phyloP scores from a whole-genome alignment of 2,797 vertebrate species.

The Dryobates pubescens region DNA sequence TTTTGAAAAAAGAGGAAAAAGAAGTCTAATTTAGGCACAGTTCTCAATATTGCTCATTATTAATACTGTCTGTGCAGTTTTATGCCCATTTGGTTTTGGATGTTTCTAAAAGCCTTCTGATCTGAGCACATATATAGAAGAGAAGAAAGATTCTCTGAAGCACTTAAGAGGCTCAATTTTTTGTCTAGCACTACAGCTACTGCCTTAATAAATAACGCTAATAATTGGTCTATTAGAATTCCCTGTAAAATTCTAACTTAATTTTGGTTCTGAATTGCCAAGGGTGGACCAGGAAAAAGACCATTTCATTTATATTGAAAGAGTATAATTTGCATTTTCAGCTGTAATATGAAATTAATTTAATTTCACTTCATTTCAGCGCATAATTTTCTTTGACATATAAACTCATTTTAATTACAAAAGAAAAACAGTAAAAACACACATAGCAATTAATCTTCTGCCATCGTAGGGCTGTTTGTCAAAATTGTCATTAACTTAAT shows the following conservation, averaged over 20 bases:
- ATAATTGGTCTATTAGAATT: not conserved
- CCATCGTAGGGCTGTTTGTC: constrained; percentile 15
- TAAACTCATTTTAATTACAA: constrained; percentile 8
- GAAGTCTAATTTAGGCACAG: not conserved
- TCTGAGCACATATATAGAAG: not conserved
- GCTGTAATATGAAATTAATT: constrained; percentile 15
- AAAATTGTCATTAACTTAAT: constrained; percentile 43
- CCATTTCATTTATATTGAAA: not conserved
- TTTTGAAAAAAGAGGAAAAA: not conserved
- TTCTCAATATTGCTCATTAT: not conserved
- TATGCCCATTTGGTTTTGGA: not conserved
- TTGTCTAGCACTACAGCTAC: not conserved
- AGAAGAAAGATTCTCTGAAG: not conserved
- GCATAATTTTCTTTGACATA: constrained; percentile 5
- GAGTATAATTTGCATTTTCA: not conserved
- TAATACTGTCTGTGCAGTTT: not conserved
- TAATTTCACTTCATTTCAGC: constrained; percentile 36
- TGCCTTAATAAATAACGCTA: not conserved
- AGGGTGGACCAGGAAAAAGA: not conserved
- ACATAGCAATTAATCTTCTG: constrained; percentile 14
- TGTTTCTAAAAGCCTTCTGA: not conserved
- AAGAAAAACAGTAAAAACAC: constrained; percentile 16
- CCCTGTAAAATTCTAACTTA: not conserved
- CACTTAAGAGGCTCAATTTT: not conserved
- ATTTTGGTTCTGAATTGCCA: constrained; percentile 23